These are phyloP conservation scores for Petrolisthes manimaculis DNA, from an alignment of 2,888 invertebrate genomes.

Conservation along the genomic window DNA sequence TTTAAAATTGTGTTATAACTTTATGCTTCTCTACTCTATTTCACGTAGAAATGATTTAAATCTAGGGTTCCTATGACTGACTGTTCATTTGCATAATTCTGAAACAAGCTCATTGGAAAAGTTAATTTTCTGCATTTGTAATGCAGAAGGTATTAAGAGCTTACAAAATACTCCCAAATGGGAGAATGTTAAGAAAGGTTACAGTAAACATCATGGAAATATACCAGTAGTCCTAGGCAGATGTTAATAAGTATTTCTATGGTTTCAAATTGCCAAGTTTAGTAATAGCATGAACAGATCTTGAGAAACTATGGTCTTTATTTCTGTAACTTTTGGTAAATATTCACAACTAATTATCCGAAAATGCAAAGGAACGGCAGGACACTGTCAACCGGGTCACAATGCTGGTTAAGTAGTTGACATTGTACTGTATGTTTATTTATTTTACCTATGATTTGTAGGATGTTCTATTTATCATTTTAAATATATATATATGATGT, in stretches of 20 bases:
- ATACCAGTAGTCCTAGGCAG: no score
- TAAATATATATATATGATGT: neutral
- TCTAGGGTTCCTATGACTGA: no score
- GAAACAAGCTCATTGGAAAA: no score
- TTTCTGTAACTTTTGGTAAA: neutral
- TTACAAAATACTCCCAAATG: no score
- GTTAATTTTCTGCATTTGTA: no score
- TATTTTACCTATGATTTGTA: neutral
- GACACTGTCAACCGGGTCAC: neutral
- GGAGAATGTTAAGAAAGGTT: no score
- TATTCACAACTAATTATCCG: neutral
- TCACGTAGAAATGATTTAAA: no score
- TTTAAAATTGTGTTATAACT: no score
- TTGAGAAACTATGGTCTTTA: neutral
- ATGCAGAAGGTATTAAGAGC: no score
- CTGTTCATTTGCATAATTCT: no score
- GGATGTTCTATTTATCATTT: neutral
- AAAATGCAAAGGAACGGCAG: neutral
- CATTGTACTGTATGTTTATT: neutral
- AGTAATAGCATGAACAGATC: neutral
- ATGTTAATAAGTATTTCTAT: neutral
- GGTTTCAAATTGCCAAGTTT: neutral
- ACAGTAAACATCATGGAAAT: no score
- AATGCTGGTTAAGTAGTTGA: neutral
- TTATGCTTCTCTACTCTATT: no score